Evolutionary conservation across 2,113 vertebrate genomes (phyloP).

Genomic region (Pithys albifrons): DNA sequence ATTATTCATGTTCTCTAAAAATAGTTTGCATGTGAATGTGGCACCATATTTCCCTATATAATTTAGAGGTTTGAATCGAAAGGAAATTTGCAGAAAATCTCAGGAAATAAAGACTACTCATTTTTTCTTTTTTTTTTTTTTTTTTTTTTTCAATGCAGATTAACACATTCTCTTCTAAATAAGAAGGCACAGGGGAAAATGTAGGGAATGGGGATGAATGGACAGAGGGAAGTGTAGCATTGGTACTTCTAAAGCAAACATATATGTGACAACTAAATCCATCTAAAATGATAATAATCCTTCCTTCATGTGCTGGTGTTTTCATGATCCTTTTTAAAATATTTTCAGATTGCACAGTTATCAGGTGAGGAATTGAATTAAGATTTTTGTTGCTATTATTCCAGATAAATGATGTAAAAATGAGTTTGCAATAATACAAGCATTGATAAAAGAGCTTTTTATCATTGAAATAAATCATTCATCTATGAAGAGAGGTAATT

Average conservation of each 20-base stretch:
- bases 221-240: background rate
- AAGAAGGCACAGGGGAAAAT: background rate
- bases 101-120: constrained; percentile 2
- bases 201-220: background rate
- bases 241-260: background rate
- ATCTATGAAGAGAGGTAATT: background rate
- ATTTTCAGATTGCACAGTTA: background rate
- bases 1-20: constrained; percentile 78
- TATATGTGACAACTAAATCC: background rate
- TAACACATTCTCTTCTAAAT: background rate
- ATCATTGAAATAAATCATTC: background rate
- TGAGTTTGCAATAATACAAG: background rate
- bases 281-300: background rate
- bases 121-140: background rate
- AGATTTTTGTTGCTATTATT: background rate
- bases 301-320: background rate
- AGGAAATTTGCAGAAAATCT: constrained; percentile 52
- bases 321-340: background rate
- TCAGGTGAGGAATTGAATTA: background rate
- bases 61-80: constrained; percentile 60
- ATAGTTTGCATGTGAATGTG: constrained; percentile 71
- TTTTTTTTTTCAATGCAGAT: constrained; percentile 1
- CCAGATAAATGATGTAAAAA: background rate
- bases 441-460: background rate
- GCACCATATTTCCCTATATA: constrained; percentile 56